phyloP scores from a whole-genome alignment of 2,888 invertebrate genomes.

The Cephus spinipes region DNA sequence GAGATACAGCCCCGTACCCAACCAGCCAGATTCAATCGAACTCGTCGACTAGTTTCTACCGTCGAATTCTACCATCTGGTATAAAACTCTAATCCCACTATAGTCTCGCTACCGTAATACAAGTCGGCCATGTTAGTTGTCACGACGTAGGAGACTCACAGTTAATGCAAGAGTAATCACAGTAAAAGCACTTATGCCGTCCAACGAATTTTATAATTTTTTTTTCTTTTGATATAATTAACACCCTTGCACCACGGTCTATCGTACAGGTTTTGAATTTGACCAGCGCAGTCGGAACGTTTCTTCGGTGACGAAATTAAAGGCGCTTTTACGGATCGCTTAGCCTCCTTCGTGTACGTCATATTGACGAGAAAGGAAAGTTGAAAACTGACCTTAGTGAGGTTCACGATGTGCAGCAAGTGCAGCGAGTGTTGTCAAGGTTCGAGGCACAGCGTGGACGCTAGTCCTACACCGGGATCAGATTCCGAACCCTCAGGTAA shows the following conservation, averaged over 20 bases:
- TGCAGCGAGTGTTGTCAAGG: slow-evolving; percentile 68
- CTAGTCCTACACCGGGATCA: slow-evolving; percentile 58
- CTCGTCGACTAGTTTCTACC: neutral
- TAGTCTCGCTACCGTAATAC: neutral
- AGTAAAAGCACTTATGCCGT: neutral
- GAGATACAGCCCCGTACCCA: neutral
- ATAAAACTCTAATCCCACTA: neutral
- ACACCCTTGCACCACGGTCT: neutral
- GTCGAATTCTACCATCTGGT: neutral
- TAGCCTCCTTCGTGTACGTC: neutral
- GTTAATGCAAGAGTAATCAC: neutral
- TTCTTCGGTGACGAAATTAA: neutral
- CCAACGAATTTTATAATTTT: neutral
- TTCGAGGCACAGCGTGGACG: slow-evolving; percentile 60
- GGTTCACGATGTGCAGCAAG: slow-evolving; percentile 64
- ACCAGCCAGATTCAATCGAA: neutral
- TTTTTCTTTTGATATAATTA: no score
- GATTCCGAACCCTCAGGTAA: slow-evolving; percentile 63
- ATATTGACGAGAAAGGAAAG: neutral
- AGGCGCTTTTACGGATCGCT: neutral
- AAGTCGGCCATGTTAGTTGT: neutral
- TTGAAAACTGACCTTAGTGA: neutral
- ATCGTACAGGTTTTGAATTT: neutral
- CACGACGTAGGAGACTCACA: neutral
- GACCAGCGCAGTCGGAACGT: neutral